phyloP scores from a whole-genome alignment of 53 echinoderm and acorn worm species.

The Mesocentrotus franciscanus region DNA sequence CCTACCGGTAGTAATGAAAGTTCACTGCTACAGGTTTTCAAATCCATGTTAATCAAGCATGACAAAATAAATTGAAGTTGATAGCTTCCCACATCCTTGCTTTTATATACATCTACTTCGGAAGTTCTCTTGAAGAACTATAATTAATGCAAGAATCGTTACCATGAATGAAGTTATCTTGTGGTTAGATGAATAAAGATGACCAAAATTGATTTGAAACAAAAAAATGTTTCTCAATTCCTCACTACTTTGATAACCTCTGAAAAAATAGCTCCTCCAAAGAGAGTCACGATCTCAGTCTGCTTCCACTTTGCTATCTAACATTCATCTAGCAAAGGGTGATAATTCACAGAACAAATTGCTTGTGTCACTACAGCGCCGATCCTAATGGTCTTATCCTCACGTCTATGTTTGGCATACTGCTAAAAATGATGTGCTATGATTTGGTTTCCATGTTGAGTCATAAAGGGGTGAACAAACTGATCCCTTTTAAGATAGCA shows the following conservation, averaged over 20 bases:
- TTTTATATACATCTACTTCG: no score
- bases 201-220: no score
- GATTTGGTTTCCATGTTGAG: not conserved
- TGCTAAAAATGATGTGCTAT: not conserved
- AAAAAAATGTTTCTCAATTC: no score
- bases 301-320: not conserved
- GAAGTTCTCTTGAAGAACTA: no score
- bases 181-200: no score
- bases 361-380: constrained; percentile 8
- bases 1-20: no score
- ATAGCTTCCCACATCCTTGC: no score
- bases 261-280: not conserved
- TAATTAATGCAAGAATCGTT: no score
- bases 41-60: no score
- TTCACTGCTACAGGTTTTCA: no score
- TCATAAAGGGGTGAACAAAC: not conserved
- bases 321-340: not conserved
- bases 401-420: not conserved
- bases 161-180: no score
- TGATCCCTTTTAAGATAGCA: not conserved
- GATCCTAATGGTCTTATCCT: not conserved
- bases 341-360: constrained; percentile 15
- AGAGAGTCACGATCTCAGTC: not conserved
- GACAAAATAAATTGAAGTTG: no score
- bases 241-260: not conserved